phyloP scores from a whole-genome alignment of 2,113 vertebrate genomes.

The Trogon melanurus region DNA sequence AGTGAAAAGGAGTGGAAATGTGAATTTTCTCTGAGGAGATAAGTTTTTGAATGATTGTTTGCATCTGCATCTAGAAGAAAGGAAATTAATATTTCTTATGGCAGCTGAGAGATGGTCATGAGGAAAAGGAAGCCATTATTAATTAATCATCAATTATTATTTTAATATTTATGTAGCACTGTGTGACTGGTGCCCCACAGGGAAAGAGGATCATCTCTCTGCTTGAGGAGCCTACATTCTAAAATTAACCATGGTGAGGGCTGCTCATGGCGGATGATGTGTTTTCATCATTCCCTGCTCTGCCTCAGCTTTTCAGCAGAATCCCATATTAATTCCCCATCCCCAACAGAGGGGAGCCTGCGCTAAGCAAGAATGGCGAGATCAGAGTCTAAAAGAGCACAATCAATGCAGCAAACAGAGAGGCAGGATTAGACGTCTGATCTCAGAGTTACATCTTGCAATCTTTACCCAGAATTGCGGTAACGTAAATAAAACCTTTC shows the following conservation, averaged over 20 bases:
- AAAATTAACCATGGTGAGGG: slow-evolving; percentile 38
- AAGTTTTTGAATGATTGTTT: slow-evolving; percentile 34
- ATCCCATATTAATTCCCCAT: slow-evolving; percentile 48
- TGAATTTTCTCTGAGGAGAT: slow-evolving; percentile 9
- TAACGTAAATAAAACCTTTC: slow-evolving; percentile 49
- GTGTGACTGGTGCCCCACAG: slow-evolving; percentile 25
- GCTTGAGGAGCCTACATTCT: slow-evolving; percentile 48
- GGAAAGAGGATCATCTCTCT: slow-evolving; percentile 30
- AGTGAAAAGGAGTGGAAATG: neutral
- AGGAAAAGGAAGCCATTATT: slow-evolving; percentile 56
- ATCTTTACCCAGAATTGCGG: slow-evolving; percentile 36
- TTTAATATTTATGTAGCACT: slow-evolving; percentile 60
- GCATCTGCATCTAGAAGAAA: slow-evolving; percentile 33
- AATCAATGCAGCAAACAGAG: slow-evolving; percentile 53
- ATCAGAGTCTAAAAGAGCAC: slow-evolving; percentile 32
- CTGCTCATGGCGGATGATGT: slow-evolving; percentile 50
- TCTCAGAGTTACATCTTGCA: slow-evolving; percentile 11
- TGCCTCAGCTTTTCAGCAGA: slow-evolving; percentile 40
- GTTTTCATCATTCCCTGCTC: slow-evolving; percentile 49
- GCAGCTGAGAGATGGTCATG: slow-evolving; percentile 40
- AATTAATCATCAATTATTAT: slow-evolving; percentile 67
- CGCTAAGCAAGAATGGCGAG: neutral
- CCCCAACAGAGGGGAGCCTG: neutral
- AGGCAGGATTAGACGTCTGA: slow-evolving; percentile 37
- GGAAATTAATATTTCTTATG: neutral